A percentile compares a stretch with the other conserved stretches of the same genome.
phyloP scores from a whole-genome alignment of 2,797 vertebrate genomes.

The Sibirionetta formosa region DNA sequence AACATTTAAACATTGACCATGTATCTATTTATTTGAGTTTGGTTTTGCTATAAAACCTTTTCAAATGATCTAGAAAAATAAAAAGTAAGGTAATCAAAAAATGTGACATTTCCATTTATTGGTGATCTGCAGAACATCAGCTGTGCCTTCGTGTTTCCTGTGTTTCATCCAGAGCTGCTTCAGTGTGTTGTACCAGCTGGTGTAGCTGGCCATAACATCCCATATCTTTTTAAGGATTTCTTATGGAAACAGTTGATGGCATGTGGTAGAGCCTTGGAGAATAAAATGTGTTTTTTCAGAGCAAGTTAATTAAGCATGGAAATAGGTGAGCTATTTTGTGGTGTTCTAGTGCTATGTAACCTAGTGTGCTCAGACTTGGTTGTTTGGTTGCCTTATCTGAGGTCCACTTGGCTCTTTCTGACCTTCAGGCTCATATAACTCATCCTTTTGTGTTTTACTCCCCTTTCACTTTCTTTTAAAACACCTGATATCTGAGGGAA shows the following conservation, averaged over 20 bases:
- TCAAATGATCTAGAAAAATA: neutral
- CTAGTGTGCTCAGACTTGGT: neutral
- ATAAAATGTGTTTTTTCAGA: neutral
- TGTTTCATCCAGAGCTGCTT: neutral
- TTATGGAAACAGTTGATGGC: neutral
- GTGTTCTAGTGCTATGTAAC: neutral
- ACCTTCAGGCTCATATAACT: neutral
- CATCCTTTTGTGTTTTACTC: neutral
- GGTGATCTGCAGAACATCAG: neutral
- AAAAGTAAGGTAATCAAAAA: neutral
- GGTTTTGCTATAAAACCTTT: neutral
- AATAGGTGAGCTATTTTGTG: neutral
- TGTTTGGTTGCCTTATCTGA: neutral
- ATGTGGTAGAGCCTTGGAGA: neutral
- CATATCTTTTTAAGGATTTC: neutral
- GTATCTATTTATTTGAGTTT: neutral
- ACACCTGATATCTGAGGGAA: neutral
- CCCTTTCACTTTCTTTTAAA: neutral
- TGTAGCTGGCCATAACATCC: neutral
- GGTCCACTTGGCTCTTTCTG: neutral
- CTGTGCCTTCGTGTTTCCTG: accelerated
- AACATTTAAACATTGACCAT: accelerated
- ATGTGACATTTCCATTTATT: neutral
- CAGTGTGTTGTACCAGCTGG: neutral
- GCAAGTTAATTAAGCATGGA: neutral